phyloP scores from a whole-genome alignment of 2,888 invertebrate species.

The Notodonta ziczac region DNA sequence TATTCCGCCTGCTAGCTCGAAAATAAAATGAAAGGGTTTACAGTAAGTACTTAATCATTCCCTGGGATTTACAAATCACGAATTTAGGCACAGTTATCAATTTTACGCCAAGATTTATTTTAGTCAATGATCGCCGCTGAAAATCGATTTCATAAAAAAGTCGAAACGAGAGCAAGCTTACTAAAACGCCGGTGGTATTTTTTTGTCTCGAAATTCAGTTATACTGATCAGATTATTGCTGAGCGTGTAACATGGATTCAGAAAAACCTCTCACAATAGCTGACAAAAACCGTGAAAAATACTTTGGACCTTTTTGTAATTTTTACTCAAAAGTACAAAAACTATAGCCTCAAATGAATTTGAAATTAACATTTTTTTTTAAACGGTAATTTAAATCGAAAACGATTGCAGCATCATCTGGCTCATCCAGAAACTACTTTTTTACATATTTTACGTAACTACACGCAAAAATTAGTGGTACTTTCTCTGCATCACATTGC shows the following conservation, averaged over 20 bases:
- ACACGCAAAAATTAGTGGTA: conserved; percentile 21
- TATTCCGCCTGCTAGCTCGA: no score
- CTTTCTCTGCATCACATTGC: conserved; percentile 35
- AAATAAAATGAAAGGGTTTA: neutral
- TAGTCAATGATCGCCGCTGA: conserved; percentile 14
- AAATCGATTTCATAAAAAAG: conserved; percentile 29
- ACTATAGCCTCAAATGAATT: no score
- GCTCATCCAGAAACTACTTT: conserved; percentile 9
- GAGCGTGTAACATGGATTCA: conserved; percentile 9
- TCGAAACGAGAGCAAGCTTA: conserved; percentile 13
- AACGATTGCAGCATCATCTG: neutral
- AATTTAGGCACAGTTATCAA: conserved; percentile 21
- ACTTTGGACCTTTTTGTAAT: no score
- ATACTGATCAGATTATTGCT: conserved; percentile 11
- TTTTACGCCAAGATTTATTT: conserved; percentile 24
- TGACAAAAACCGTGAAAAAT: neutral
- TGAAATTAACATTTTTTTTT: no score
- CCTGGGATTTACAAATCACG: conserved; percentile 8
- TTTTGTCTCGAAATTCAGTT: conserved; percentile 10
- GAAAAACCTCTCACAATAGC: neutral
- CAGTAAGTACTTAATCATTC: no score
- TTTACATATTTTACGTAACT: conserved; percentile 22
- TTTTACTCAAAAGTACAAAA: no score
- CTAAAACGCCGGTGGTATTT: conserved; percentile 3
- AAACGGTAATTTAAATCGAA: neutral